Base-by-base conservation (phyloP, 2,888 invertebrate species). In the Monopis laevigella region DNA sequence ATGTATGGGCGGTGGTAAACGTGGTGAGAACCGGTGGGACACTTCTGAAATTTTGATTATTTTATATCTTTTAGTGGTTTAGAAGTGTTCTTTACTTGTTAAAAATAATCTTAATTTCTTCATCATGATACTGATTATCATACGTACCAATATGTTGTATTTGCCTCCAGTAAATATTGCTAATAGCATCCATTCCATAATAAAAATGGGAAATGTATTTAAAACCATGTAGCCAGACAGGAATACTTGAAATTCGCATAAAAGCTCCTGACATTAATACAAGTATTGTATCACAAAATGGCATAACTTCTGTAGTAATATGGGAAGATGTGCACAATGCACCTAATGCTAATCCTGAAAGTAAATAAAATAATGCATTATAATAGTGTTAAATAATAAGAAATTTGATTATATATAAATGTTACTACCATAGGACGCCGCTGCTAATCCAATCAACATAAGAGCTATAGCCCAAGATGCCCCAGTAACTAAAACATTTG, bases 131-230 rank as follows among this genome's bases (percentile, higher is more conserved):
- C n/a, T n/a, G n/a, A n/a, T n/a, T n/a, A n/a, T n/a, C n/a, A n/a
- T n/a, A 32, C 17, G 6, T 51, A 83, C 83, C 81, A 11, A 83
- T 82, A 18, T 51, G 40, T 2, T 67, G 65, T 46, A 83, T 70
- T 47, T 75, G 67, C 11, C 72, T 58, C 82, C 83, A 83, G 48
- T 82, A 78, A 18, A 82, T 60, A 44, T 82, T 82, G 46, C 82
- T 80, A n/a, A 83, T 47, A 0, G 78, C 72, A 40, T 83, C 83
- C 66, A 81, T 72, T 0, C 65, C 54, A 53, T 82, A 83, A 56
- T 74, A 83, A 56, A 83, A 83, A 44, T 83, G 77, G 0, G 83
- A 83, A 17, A 81, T 42, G 51, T 73, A 82, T 51, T 81, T 80
- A 18, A 82, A 43, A 0, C 72, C 72, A 17, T 55, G 51, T 35